Evolutionary conservation across 2,888 invertebrate species (phyloP).

Genomic region (Drosophila setosimentum): DNA sequence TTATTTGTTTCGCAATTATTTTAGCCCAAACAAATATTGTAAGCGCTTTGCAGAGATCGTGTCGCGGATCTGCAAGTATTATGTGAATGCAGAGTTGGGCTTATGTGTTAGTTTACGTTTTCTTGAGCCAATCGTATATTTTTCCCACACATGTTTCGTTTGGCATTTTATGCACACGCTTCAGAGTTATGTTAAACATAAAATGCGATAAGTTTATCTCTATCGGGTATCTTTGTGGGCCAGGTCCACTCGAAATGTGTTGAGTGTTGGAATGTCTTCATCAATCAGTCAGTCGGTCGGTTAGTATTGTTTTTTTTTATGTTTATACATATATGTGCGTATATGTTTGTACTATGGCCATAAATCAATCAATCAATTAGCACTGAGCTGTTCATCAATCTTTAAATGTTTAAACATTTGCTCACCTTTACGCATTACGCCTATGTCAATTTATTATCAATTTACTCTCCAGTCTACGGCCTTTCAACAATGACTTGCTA

Average conservation of each 20-base stretch:
- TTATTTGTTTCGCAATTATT: neutral
- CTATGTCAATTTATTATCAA: constrained; percentile 52
- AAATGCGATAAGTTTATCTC: constrained; percentile 10
- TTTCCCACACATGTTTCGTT: constrained; percentile 35
- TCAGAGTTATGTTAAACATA: constrained; percentile 29
- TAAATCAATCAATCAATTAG: constrained; percentile 47
- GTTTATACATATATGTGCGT: neutral
- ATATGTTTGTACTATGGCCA: neutral
- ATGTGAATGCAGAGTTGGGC: constrained; percentile 18
- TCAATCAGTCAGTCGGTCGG: constrained; percentile 42
- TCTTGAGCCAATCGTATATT: neutral
- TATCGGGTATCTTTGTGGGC: constrained; percentile 1
- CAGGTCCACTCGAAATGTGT: constrained; percentile 29
- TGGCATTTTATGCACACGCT: neutral
- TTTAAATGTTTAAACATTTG: constrained; percentile 51
- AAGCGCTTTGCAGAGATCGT: constrained; percentile 17
- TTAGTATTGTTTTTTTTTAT: neutral
- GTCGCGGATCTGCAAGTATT: constrained; percentile 28
- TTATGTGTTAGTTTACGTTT: constrained; percentile 23
- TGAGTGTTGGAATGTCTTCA: constrained; percentile 49
- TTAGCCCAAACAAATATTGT: constrained; percentile 1
- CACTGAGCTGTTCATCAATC: constrained; percentile 59
- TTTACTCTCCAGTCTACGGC: constrained; percentile 14
- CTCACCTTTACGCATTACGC: constrained; percentile 47
- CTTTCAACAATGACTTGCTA: constrained; percentile 64